Evolutionary conservation across 1,140 invertebrate species (phyloP), one percentile per base, ranked within the genome.

Genomic region (Pseudobourletiella spinata): DNA sequence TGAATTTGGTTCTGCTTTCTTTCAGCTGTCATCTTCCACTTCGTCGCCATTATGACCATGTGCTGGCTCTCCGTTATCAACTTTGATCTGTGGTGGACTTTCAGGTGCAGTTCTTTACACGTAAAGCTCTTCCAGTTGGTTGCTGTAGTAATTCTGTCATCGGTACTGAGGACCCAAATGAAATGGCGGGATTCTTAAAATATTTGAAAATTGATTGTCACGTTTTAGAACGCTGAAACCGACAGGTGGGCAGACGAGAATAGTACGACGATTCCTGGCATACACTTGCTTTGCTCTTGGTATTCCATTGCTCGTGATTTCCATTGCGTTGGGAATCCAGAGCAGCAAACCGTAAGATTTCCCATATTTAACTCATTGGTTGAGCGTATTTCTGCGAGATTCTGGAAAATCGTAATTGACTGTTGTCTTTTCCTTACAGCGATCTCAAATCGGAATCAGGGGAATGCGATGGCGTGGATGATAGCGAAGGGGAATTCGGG

Each of bases 81-180:
- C 59, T 65, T 61, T 54, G 64, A 65, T 29, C 52, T 65, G 2
- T 65, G 64, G 64, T 65, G 59, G 59, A 61, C 59, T 1, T 65
- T 65, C 22, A 60, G 35, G 57, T 59, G 35, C 22, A n/a, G n/a
- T n/a, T n/a, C n/a, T n/a, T n/a, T n/a, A n/a, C n/a, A n/a, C n/a
- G n/a, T n/a, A n/a, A n/a, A n/a, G n/a, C n/a, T n/a, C n/a, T n/a
- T n/a, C n/a, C n/a, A n/a, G n/a, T n/a, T n/a, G n/a, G n/a, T n/a
- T n/a, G n/a, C n/a, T n/a, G n/a, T n/a, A n/a, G n/a, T n/a, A n/a
- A n/a, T n/a, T n/a, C n/a, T n/a, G n/a, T n/a, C n/a, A n/a, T n/a
- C n/a, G n/a, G n/a, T n/a, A n/a, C n/a, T n/a, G n/a, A n/a, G n/a
- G n/a, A n/a, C n/a, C n/a, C n/a, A n/a, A n/a, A n/a, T n/a, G n/a